Evolutionary conservation across 1,140 invertebrate genomes (phyloP).

Genomic region (Phymastichus coffea): DNA sequence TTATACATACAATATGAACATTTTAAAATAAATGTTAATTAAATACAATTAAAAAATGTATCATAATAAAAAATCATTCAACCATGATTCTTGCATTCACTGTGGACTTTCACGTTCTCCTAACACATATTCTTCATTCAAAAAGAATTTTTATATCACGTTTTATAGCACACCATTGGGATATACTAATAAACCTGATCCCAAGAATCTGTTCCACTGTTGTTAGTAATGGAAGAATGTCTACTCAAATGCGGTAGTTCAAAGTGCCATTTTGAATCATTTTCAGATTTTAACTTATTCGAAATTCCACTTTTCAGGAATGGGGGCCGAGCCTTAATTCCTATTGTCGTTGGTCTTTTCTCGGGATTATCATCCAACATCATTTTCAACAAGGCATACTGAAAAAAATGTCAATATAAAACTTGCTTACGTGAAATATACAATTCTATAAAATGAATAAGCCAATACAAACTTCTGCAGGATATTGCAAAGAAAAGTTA

Average conservation of each 20-base stretch:
- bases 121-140: constrained; percentile 1
- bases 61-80: constrained; percentile 12
- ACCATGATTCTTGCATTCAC: neutral
- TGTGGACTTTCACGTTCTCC: neutral
- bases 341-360: constrained; percentile 73
- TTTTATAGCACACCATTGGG: too few relatives aligned
- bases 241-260: constrained; percentile 49
- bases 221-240: constrained; percentile 46
- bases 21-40: constrained; percentile 4
- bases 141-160: constrained; percentile 17
- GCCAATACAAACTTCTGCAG: constrained; percentile 66
- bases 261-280: constrained; percentile 52
- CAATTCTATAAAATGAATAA: neutral
- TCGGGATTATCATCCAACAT: constrained; percentile 76
- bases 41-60: constrained; percentile 8
- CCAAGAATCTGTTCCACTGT: constrained; percentile 38
- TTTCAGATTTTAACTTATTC: constrained; percentile 26
- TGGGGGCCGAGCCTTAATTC: constrained; percentile 62
- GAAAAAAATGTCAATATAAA: constrained; percentile 43
- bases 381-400: constrained; percentile 71
- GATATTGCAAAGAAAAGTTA: constrained; percentile 65
- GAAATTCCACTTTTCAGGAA: constrained; percentile 39
- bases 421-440: neutral
- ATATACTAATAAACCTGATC: too few relatives aligned
- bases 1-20: neutral